phyloP scores from a whole-genome alignment of 1,140 invertebrate species.

The Sminthurinus signatus region DNA sequence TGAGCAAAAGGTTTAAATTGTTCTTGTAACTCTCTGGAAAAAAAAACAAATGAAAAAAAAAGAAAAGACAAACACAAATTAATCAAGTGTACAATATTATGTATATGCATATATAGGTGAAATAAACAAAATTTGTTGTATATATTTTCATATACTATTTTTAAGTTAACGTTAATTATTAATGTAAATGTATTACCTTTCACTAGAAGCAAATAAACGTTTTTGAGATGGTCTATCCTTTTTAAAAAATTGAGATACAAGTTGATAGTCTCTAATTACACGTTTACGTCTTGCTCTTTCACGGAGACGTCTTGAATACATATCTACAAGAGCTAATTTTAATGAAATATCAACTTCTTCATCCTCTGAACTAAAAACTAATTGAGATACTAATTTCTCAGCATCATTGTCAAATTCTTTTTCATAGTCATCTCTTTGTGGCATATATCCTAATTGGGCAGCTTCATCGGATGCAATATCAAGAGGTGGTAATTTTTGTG shows the following conservation, averaged over 20 bases:
- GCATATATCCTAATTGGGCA: slow-evolving; percentile 86
- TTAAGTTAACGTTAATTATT: slow-evolving; percentile 4
- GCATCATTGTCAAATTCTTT: slow-evolving; percentile 88
- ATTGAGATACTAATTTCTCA: slow-evolving; percentile 75
- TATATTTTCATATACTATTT: not conserved
- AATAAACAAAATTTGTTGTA: slow-evolving; percentile 16
- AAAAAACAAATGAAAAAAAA: slow-evolving; percentile 54
- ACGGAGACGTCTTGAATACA: slow-evolving; percentile 74
- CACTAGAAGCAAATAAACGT: slow-evolving; percentile 51
- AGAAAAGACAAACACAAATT: too few relatives aligned
- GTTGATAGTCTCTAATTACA: slow-evolving; percentile 75
- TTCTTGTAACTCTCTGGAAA: slow-evolving; percentile 53
- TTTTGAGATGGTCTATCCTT: slow-evolving; percentile 50
- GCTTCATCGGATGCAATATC: slow-evolving; percentile 74
- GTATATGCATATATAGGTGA: too few relatives aligned
- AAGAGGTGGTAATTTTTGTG: slow-evolving; percentile 63
- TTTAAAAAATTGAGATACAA: slow-evolving; percentile 71
- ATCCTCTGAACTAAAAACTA: slow-evolving; percentile 70
- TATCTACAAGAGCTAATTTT: slow-evolving; percentile 62
- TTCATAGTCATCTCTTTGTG: slow-evolving; percentile 92
- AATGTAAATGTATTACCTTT: slow-evolving; percentile 58
- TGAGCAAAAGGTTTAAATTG: slow-evolving; percentile 76
- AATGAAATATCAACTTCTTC: slow-evolving; percentile 72
- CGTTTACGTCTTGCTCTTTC: slow-evolving; percentile 81
- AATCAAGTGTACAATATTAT: too few relatives aligned